Evolutionary conservation across 2,888 invertebrate species (phyloP), one percentile per base, ranked within the genome.

Genomic region (Acheta domesticus): DNA sequence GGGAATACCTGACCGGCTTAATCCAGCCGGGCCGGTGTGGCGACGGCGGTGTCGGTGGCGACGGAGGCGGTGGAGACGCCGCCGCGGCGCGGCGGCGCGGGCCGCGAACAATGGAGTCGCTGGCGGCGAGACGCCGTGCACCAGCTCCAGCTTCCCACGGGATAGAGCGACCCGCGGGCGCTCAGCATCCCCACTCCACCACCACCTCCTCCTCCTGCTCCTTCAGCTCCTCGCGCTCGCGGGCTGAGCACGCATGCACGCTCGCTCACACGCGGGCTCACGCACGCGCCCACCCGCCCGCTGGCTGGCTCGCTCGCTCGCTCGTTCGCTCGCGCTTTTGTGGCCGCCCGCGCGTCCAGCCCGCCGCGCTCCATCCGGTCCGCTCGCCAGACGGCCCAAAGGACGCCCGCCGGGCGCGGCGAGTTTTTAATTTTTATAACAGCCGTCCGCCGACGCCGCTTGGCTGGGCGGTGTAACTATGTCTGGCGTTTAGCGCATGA

Each of bases 1-100:
- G 36, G 62, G 62, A 62, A 62, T 62, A 62, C 62, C 62, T 62
- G 62, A n/a, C 62, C 62, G 62, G 62, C 62, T 62, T 62, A 62
- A 62, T 62, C 62, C 62, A 14, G 14, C 62, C 62, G 16, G 62
- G 14, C 36, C 62, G n/a, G 62, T 14, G 16, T 62, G n/a, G 14
- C 16, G n/a, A 62, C 62, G n/a, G n/a, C 11, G 36, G 36, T 19
- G 62, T 62, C 62, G 62, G 16, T 12, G 36, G 36, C 62, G 16
- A n/a, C 62, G 62, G n/a, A n/a, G 16, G 62, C 62, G n/a, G 36
- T 8, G 36, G 36, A 62, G 62, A 14, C 14, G 62, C 14, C 4
- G 62, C 14, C 14, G 62, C 62, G 14, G 16, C 62, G 62, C 23
- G 12, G 16, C 62, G 62, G 62, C n/a, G 36, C 62, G n/a, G 62